Evolutionary conservation across 1,140 invertebrate genomes (phyloP).

Genomic region (Drosophila ohnishii): DNA sequence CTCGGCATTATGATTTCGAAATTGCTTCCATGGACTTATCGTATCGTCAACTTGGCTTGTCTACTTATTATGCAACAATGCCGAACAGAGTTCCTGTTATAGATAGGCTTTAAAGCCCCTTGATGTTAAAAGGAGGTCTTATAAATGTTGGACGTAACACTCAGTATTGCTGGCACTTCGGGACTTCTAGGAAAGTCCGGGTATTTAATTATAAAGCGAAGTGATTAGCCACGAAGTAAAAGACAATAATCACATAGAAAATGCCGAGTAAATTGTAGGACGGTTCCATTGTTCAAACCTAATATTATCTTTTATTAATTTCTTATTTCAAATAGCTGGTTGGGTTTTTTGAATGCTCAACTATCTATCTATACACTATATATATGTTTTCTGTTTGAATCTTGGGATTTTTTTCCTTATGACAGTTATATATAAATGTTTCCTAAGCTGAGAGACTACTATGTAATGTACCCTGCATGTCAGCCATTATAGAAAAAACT

Average conservation of each 20-base stretch:
- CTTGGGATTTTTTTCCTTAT: too few species aligned
- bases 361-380: not conserved
- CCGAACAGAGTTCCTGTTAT: not conserved
- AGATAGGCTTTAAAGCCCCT: not conserved
- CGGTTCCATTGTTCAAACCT: not conserved
- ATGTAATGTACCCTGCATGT: not conserved
- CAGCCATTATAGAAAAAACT: too few species aligned
- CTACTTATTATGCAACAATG: conserved; percentile 26
- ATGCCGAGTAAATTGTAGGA: not conserved
- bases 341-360: not conserved
- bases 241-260: too few species aligned
- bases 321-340: not conserved
- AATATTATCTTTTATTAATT: not conserved
- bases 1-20: conserved; percentile 27
- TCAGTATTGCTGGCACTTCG: too few species aligned
- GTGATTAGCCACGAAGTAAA: too few species aligned
- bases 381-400: too few species aligned
- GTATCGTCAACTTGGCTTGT: conserved; percentile 7
- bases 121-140: not conserved
- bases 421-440: not conserved
- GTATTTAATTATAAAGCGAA: too few species aligned
- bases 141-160: too few species aligned
- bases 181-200: too few species aligned
- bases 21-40: conserved; percentile 6
- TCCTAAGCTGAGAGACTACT: not conserved